These are phyloP conservation scores for Mystacides longicornis DNA, from an alignment of 2,888 invertebrate species.

Conservation along the genomic window DNA sequence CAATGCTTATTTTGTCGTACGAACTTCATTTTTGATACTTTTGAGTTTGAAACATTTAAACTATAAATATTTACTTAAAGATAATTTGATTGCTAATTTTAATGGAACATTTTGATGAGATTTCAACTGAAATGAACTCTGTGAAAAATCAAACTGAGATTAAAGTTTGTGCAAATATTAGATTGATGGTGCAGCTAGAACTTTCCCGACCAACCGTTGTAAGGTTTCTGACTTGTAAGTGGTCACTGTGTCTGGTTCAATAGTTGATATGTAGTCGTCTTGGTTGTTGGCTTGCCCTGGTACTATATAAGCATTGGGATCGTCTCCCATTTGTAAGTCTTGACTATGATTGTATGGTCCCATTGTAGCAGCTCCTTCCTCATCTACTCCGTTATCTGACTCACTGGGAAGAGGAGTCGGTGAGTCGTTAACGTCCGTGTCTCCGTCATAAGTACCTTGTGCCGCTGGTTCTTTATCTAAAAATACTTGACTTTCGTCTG, in stretches of 20 bases:
- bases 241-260: constrained; percentile 52
- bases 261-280: constrained; percentile 47
- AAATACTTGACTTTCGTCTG: constrained; percentile 27
- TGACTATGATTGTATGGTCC: constrained; percentile 56
- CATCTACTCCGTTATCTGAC: constrained; percentile 31
- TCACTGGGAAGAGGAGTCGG: constrained; percentile 34
- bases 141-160: no score
- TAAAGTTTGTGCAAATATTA: no score
- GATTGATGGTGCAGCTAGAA: constrained; percentile 45
- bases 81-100: no score
- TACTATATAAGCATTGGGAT: constrained; percentile 47
- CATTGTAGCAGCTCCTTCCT: constrained; percentile 43
- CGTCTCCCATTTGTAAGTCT: constrained; percentile 47
- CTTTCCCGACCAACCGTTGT: constrained; percentile 44
- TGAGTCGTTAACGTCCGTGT: constrained; percentile 35
- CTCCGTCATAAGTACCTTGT: constrained; percentile 28
- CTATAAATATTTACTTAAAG: no score
- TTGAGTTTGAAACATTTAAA: no score
- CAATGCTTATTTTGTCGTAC: no score
- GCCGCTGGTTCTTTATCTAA: constrained; percentile 23
- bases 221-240: constrained; percentile 41
- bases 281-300: constrained; percentile 37
- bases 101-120: no score
- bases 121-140: no score
- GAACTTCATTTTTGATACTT: no score